Conservation (phyloP, 2,113 vertebrate genomes). For the Melanerpes formicivorus region DNA sequence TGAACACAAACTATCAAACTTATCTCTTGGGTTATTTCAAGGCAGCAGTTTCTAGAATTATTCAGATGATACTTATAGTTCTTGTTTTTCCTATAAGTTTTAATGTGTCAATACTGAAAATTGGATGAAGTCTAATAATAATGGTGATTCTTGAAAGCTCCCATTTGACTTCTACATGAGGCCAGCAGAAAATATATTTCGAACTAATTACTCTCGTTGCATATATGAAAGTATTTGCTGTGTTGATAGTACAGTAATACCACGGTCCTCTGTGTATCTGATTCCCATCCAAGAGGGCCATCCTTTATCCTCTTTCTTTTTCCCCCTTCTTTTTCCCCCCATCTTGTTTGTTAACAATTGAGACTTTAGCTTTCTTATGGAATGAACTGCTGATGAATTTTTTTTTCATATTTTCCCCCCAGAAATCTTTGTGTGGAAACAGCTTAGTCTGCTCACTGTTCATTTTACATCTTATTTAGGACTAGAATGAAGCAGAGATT, state of each 20-base stretch:
- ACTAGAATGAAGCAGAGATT: not conserved
- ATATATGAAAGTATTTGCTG: not conserved
- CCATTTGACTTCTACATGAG: constrained; percentile 9
- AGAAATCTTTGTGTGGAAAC: not conserved
- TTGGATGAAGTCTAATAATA: not conserved
- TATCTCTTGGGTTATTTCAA: not conserved
- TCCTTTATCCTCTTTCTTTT: not conserved
- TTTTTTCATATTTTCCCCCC: not conserved
- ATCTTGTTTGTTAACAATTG: not conserved
- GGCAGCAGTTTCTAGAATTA: not conserved
- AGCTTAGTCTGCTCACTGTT: not conserved
- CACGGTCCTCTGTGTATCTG: not conserved
- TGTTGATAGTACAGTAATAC: not conserved
- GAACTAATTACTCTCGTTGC: not conserved
- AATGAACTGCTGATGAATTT: not conserved
- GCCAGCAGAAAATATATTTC: not conserved
- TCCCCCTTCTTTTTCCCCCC: not conserved
- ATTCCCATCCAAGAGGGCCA: not conserved
- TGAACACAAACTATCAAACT: not conserved
- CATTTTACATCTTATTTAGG: not conserved
- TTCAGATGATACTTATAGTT: not conserved
- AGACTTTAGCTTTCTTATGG: not conserved
- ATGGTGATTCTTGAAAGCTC: not conserved
- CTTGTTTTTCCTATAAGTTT: not conserved
- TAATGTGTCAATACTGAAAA: not conserved